Percentiles rank a stretch among this genome's conserved stretches.
Conservation (phyloP, 2,113 vertebrate genomes). For the Bettongia penicillata region DNA sequence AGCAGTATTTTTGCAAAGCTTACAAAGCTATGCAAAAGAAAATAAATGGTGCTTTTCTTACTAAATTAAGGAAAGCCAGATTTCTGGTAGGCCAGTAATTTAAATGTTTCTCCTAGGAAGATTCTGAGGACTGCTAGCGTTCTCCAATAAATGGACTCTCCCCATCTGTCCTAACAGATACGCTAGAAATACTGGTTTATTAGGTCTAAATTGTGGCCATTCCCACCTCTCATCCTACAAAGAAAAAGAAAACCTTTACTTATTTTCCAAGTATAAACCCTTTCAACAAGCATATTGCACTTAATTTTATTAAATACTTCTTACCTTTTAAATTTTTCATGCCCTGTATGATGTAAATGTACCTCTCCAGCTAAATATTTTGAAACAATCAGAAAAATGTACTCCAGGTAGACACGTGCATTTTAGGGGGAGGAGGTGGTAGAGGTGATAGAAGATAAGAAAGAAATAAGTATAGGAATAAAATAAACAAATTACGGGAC, state of each 20-base stretch:
- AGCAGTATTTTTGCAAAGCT: slow-evolving; percentile 18
- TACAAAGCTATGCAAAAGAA: slow-evolving; percentile 16
- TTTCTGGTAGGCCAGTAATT: slow-evolving; percentile 54
- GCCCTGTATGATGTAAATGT: slow-evolving; percentile 44
- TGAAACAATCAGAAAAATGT: slow-evolving; percentile 36
- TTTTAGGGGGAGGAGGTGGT: slow-evolving; percentile 17
- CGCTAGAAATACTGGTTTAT: slow-evolving; percentile 58
- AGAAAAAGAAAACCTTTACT: slow-evolving; percentile 33
- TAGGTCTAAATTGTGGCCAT: slow-evolving; percentile 67
- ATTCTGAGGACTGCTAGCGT: slow-evolving; percentile 53
- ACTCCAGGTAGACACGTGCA: slow-evolving; percentile 33
- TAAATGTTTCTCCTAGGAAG: slow-evolving; percentile 54
- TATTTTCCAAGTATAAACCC: slow-evolving; percentile 43
- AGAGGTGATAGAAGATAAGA: slow-evolving; percentile 29
- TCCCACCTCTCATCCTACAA: slow-evolving; percentile 43
- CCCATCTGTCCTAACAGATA: slow-evolving; percentile 63
- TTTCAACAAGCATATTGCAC: slow-evolving; percentile 37
- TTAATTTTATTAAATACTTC: slow-evolving; percentile 50
- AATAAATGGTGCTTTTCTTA: slow-evolving; percentile 29
- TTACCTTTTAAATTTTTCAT: slow-evolving; percentile 46
- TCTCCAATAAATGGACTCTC: slow-evolving; percentile 55
- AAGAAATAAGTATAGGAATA: slow-evolving; percentile 34
- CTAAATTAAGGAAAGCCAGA: slow-evolving; percentile 45
- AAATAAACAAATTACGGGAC: slow-evolving; percentile 30
- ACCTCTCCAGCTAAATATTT: slow-evolving; percentile 54